phyloP scores from a whole-genome alignment of 2,113 vertebrate genomes.

The Collichthys lucidus region DNA sequence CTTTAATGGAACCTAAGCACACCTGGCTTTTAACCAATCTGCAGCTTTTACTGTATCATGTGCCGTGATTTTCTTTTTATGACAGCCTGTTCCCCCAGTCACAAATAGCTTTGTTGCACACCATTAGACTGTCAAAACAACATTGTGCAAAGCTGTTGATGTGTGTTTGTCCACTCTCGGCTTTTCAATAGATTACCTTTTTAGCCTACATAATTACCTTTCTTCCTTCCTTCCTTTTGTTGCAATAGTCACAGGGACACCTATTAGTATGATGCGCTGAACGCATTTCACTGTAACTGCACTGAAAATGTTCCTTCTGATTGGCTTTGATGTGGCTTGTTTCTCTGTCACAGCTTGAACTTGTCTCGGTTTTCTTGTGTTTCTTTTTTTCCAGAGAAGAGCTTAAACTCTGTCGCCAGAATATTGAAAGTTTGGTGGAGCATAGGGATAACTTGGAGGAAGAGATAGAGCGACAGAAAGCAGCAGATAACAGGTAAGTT shows the following conservation, averaged over 20 bases:
- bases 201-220: slow-evolving; percentile 23
- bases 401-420: slow-evolving; percentile 81
- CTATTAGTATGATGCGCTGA: slow-evolving; percentile 23
- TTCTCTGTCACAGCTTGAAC: slow-evolving; percentile 28
- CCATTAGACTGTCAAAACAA: slow-evolving; percentile 62
- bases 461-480: slow-evolving; percentile 78
- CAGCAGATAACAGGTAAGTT: slow-evolving; percentile 84
- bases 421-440: slow-evolving; percentile 74
- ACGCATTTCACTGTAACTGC: slow-evolving; percentile 1
- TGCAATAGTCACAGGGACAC: slow-evolving; percentile 27
- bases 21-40: slow-evolving; percentile 56
- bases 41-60: background rate
- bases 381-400: slow-evolving; percentile 71
- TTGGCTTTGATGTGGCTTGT: background rate
- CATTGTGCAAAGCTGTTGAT: slow-evolving; percentile 43
- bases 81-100: slow-evolving; percentile 7
- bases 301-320: slow-evolving; percentile 5
- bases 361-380: slow-evolving; percentile 23
- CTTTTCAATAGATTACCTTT: slow-evolving; percentile 45
- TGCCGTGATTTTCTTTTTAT: slow-evolving; percentile 29
- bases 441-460: slow-evolving; percentile 81
- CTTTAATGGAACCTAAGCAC: slow-evolving; percentile 51
- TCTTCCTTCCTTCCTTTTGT: background rate
- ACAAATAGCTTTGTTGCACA: slow-evolving; percentile 64
- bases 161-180: slow-evolving; percentile 38